These are phyloP conservation scores for Lasiurus cinereus DNA, from an alignment of 2,113 vertebrate genomes.

Conservation along the genomic window DNA sequence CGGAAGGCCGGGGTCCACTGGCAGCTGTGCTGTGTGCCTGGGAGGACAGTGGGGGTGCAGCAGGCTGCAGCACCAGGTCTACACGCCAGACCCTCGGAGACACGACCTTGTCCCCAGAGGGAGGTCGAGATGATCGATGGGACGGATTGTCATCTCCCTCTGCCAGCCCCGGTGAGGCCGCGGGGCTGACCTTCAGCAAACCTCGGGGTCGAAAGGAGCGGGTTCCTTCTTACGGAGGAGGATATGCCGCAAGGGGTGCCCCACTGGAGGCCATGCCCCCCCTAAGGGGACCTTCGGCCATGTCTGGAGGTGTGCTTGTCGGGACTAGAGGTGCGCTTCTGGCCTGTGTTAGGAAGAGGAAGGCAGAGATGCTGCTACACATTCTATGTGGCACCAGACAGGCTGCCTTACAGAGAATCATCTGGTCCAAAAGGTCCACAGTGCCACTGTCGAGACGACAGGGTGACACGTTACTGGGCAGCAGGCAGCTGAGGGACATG, in stretches of 20 bases:
- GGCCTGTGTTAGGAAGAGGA: neutral
- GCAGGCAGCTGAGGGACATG: neutral
- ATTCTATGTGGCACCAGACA: neutral
- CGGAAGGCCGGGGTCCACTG: neutral
- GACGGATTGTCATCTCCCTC: neutral
- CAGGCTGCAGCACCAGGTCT: neutral
- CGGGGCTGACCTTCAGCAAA: neutral
- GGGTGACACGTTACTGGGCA: neutral
- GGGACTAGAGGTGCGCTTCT: rapidly evolving
- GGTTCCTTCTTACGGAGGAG: neutral
- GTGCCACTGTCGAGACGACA: neutral
- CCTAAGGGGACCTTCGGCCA: neutral
- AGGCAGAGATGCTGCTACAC: neutral
- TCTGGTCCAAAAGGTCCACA: too few relatives aligned
- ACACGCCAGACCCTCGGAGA: neutral
- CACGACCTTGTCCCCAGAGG: neutral
- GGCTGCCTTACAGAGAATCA: neutral
- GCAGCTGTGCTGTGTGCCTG: neutral
- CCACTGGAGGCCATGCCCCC: neutral
- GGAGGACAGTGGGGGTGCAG: neutral
- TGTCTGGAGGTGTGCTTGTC: neutral
- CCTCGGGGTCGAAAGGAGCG: neutral
- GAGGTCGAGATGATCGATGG: neutral
- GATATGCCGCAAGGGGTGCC: neutral
- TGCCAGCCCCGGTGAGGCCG: neutral